Evolutionary conservation across 2,113 vertebrate genomes (phyloP).

Genomic region (Pithys albifrons): DNA sequence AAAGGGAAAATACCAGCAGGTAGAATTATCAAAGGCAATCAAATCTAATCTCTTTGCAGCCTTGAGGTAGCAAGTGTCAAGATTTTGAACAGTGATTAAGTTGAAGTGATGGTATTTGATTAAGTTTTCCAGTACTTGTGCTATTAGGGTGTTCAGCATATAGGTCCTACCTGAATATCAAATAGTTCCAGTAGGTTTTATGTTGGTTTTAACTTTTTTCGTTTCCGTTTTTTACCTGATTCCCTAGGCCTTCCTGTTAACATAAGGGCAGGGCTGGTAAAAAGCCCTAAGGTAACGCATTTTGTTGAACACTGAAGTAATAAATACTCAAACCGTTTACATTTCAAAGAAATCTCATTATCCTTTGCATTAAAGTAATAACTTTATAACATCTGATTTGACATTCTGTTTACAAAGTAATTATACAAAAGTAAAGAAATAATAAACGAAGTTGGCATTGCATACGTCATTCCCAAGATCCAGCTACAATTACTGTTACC

Average conservation of each 20-base stretch:
- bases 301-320: conserved; percentile 73
- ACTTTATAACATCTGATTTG: conserved; percentile 45
- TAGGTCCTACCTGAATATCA: conserved; percentile 89
- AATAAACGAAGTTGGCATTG: conserved; percentile 40
- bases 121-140: conserved; percentile 70
- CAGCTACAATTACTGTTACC: conserved; percentile 50
- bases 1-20: conserved; percentile 67
- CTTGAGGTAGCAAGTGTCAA: conserved; percentile 69
- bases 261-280: conserved; percentile 87
- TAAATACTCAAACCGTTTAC: conserved; percentile 80
- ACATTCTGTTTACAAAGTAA: conserved; percentile 48
- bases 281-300: conserved; percentile 76
- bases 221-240: conserved; percentile 96
- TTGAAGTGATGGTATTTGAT: conserved; percentile 61
- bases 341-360: conserved; percentile 77
- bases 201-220: conserved; percentile 91
- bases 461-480: conserved; percentile 34
- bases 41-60: conserved; percentile 64
- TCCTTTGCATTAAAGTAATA: conserved; percentile 38
- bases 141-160: conserved; percentile 37
- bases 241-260: conserved; percentile 95
- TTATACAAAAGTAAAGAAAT: conserved; percentile 42
- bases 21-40: conserved; percentile 75
- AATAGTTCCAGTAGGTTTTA: conserved; percentile 85
- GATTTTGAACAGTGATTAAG: conserved; percentile 72